Percentiles rank a stretch among this genome's conserved stretches.
Evolutionary conservation across 2,888 invertebrate genomes (phyloP).

Genomic region (Pollenia labialis): DNA sequence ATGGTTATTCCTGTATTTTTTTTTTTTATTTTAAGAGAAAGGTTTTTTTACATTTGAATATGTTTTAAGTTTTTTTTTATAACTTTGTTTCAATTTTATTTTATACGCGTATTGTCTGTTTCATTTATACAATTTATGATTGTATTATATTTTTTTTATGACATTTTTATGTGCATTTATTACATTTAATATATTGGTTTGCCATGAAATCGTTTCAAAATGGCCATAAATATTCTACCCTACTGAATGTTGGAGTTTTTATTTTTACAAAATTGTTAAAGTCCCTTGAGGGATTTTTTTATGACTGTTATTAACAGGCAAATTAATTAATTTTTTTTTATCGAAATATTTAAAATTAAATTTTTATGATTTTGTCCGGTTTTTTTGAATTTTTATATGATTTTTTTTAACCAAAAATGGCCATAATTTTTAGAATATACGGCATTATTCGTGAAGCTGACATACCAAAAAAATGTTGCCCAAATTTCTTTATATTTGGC

Average conservation of each 20-base stretch:
- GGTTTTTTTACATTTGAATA: background rate
- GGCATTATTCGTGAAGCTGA: no score
- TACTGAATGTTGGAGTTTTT: background rate
- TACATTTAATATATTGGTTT: constrained; percentile 7
- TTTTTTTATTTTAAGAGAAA: background rate
- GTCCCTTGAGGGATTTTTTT: background rate
- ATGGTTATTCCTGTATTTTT: background rate
- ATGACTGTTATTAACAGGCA: background rate
- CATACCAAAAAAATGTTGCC: no score
- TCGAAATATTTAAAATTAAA: no score
- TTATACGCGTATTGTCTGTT: background rate
- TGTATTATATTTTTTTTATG: constrained; percentile 33
- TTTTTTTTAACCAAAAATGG: no score
- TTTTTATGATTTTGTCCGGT: no score
- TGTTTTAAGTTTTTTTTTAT: background rate
- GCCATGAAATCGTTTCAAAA: constrained; percentile 16
- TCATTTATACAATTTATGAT: constrained; percentile 5
- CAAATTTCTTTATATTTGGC: no score
- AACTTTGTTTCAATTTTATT: constrained; percentile 9
- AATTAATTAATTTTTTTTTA: constrained; percentile 5
- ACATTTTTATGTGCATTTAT: constrained; percentile 34
- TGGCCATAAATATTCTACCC: constrained; percentile 15
- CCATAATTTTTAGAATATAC: no score
- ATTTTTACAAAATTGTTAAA: background rate
- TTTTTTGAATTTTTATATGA: no score